Conservation (phyloP, 2,888 invertebrate genomes). For the Pharmacophagus antenor region DNA sequence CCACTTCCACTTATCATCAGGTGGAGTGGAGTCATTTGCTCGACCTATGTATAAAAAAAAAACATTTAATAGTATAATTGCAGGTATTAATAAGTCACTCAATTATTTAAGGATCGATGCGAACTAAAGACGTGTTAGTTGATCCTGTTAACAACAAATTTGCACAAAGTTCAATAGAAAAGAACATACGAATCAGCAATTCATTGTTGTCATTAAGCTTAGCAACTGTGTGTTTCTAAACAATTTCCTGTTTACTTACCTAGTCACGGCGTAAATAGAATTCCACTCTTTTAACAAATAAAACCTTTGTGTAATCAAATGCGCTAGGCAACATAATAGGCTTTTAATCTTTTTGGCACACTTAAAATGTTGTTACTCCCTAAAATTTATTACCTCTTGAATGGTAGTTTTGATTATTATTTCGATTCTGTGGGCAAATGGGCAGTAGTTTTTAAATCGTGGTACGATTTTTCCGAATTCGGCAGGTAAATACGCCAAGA, state of each 20-base stretch:
- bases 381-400: slow-evolving; percentile 8
- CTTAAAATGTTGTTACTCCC: slow-evolving; percentile 9
- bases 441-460: too few relatives aligned
- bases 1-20: too few relatives aligned
- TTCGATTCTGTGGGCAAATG: too few relatives aligned
- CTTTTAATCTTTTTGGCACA: slow-evolving; percentile 20
- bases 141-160: not conserved
- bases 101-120: not conserved
- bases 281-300: slow-evolving; percentile 27
- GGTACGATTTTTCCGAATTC: too few relatives aligned
- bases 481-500: too few relatives aligned
- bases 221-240: slow-evolving; percentile 16
- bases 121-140: not conserved
- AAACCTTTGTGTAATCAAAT: slow-evolving; percentile 26
- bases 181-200: slow-evolving; percentile 10
- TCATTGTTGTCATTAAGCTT: slow-evolving; percentile 23
- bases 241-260: slow-evolving; percentile 27
- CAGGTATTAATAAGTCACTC: not conserved
- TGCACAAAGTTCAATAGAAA: slow-evolving; percentile 1
- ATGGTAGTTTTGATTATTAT: not conserved
- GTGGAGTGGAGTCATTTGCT: too few relatives aligned
- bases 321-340: slow-evolving; percentile 21
- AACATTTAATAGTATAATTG: not conserved
- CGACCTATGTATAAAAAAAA: too few relatives aligned
- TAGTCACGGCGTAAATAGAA: slow-evolving; percentile 26